Conservation (phyloP, 2,797 vertebrate species). For the Trachops cirrhosus region DNA sequence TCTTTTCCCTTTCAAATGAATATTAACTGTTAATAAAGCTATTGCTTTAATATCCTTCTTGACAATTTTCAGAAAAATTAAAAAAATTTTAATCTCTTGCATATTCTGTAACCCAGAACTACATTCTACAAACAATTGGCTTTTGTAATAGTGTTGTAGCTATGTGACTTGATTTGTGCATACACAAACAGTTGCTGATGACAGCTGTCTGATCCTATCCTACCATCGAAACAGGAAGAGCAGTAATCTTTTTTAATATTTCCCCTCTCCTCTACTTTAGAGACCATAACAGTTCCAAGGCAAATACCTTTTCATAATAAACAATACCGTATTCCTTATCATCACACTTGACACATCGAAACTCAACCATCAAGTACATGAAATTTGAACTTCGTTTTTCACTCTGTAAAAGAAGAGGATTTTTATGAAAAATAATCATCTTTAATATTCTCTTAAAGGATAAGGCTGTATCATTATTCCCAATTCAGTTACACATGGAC, state of each 20-base stretch:
- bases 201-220: slow-evolving; percentile 72
- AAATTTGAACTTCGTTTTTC: slow-evolving; percentile 99
- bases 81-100: slow-evolving; percentile 71
- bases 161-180: slow-evolving; percentile 70
- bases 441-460: slow-evolving; percentile 36
- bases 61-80: slow-evolving; percentile 56
- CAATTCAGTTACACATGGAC: not conserved
- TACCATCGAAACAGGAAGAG: slow-evolving; percentile 62
- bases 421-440: slow-evolving; percentile 14
- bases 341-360: slow-evolving; percentile 94
- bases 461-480: not conserved
- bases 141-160: slow-evolving; percentile 70
- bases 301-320: slow-evolving; percentile 97
- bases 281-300: slow-evolving; percentile 55
- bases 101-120: slow-evolving; percentile 66
- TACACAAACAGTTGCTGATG: slow-evolving; percentile 69
- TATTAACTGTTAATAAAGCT: slow-evolving; percentile 35
- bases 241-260: slow-evolving; percentile 54
- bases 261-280: slow-evolving; percentile 51
- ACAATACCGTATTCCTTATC: slow-evolving; percentile 97
- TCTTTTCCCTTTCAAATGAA: slow-evolving; percentile 17
- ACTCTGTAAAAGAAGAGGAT: slow-evolving; percentile 84
- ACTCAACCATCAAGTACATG: slow-evolving; percentile 99
- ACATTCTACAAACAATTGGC: slow-evolving; percentile 68
- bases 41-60: slow-evolving; percentile 19